Percentiles rank a stretch among this genome's conserved stretches.
These are phyloP conservation scores for Carollia perspicillata DNA, from an alignment of 2,113 vertebrate species.

Conservation along the genomic window DNA sequence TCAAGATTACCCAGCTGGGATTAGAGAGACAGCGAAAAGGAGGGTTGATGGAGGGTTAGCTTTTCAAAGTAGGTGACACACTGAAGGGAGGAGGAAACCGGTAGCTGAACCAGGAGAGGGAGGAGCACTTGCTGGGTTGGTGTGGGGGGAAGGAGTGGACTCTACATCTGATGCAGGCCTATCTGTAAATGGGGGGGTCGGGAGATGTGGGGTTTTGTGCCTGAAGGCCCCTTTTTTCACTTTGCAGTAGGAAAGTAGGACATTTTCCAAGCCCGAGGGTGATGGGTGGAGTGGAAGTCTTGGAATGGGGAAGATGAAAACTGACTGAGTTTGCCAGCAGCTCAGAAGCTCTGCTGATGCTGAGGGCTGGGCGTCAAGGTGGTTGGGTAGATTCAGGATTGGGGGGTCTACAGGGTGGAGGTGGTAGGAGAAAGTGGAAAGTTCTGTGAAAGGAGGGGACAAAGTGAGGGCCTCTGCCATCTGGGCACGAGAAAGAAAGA, in stretches of 20 bases:
- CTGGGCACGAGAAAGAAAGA: neutral
- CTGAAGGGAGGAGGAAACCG: neutral
- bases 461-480: neutral
- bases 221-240: neutral
- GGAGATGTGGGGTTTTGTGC: neutral
- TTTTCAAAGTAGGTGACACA: neutral
- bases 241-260: neutral
- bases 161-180: neutral
- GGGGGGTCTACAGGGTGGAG: neutral
- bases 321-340: no score
- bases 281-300: neutral
- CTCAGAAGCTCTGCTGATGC: neutral
- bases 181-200: neutral
- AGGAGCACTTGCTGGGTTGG: neutral
- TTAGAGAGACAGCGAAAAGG: neutral
- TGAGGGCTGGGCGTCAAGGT: no score
- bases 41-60: neutral
- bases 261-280: neutral
- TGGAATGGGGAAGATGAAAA: neutral
- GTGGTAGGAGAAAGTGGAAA: neutral
- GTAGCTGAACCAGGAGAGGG: neutral
- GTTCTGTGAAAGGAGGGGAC: neutral
- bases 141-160: neutral
- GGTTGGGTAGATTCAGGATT: neutral
- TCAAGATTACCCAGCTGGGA: neutral